Evolutionary conservation across 2,113 vertebrate species (phyloP).

Genomic region (Petromus typicus): DNA sequence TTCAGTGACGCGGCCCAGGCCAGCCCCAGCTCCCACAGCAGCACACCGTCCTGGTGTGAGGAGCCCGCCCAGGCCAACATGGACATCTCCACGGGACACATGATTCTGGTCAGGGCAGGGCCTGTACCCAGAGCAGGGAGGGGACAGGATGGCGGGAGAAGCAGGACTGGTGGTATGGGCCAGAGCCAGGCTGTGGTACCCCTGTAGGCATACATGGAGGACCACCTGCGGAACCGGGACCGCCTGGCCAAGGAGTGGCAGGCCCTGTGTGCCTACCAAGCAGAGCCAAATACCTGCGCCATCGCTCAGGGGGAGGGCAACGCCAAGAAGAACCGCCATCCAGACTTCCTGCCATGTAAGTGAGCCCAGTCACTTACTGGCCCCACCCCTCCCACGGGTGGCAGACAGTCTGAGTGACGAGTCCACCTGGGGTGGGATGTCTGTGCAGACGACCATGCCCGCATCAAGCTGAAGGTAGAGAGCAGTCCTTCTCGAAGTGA

Average conservation of each 20-base stretch:
- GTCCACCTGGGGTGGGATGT: not conserved
- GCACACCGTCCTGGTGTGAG: conserved; percentile 98
- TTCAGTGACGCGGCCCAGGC: conserved; percentile 97
- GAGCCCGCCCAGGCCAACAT: conserved; percentile 99
- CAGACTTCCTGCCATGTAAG: conserved; percentile 95
- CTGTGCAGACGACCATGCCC: conserved; percentile 93
- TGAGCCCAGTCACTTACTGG: conserved; percentile 4
- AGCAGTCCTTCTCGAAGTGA: conserved; percentile 93
- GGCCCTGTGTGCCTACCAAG: conserved; percentile 96
- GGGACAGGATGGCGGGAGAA: not conserved
- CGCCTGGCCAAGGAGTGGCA: conserved; percentile 98
- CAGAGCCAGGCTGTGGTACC: conserved; percentile 3
- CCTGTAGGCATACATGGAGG: conserved; percentile 97
- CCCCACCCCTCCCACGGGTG: not conserved
- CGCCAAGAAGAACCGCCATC: conserved; percentile 94
- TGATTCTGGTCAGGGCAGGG: conserved; percentile 94
- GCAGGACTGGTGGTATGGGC: not conserved
- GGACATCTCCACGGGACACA: conserved; percentile 99
- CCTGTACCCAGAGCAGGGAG: not conserved
- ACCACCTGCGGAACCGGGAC: conserved; percentile 96
- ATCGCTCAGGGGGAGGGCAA: conserved; percentile 90
- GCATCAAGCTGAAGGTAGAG: conserved; percentile 96
- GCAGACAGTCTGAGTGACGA: not conserved
- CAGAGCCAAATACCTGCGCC: conserved; percentile 93
- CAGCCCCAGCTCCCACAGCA: conserved; percentile 98